Evolutionary conservation across 2,797 vertebrate species (phyloP).

Genomic region (Myotis findleyi): DNA sequence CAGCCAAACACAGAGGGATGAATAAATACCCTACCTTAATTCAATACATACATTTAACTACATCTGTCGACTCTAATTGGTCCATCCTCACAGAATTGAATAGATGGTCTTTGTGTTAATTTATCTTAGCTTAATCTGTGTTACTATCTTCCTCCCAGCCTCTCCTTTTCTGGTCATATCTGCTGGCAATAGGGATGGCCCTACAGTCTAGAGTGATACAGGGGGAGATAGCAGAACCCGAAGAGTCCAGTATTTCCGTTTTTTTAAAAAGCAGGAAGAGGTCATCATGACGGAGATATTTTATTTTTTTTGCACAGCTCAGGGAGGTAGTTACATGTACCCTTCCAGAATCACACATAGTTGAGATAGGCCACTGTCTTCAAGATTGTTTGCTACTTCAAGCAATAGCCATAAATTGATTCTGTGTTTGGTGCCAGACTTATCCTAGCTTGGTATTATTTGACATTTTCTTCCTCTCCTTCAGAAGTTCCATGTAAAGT

Average conservation of each 20-base stretch:
- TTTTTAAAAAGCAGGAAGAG: conserved; percentile 27
- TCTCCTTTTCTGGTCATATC: conserved; percentile 72
- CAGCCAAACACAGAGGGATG: conserved; percentile 31
- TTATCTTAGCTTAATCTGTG: conserved; percentile 33
- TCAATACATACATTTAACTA: conserved; percentile 19
- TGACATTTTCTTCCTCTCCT: conserved; percentile 52
- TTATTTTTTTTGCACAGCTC: conserved; percentile 67
- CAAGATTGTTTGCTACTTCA: conserved; percentile 25
- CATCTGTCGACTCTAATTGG: conserved; percentile 53
- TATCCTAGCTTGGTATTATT: conserved; percentile 3
- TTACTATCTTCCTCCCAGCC: conserved; percentile 69
- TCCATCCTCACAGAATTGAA: conserved; percentile 56
- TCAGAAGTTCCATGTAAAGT: conserved; percentile 14
- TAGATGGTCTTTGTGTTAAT: conserved; percentile 60
- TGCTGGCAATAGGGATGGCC: conserved; percentile 84
- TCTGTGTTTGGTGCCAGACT: conserved; percentile 59
- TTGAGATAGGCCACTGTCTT: not conserved
- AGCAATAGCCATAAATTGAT: conserved; percentile 27
- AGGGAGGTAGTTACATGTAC: conserved; percentile 32
- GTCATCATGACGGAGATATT: not conserved
- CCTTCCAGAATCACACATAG: conserved; percentile 50
- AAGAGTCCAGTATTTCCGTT: conserved; percentile 78
- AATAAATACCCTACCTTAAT: not conserved
- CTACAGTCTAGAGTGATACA: conserved; percentile 82
- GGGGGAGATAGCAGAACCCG: conserved; percentile 83